Evolutionary conservation across 2,797 vertebrate species (phyloP).

Genomic region (Prionace glauca): DNA sequence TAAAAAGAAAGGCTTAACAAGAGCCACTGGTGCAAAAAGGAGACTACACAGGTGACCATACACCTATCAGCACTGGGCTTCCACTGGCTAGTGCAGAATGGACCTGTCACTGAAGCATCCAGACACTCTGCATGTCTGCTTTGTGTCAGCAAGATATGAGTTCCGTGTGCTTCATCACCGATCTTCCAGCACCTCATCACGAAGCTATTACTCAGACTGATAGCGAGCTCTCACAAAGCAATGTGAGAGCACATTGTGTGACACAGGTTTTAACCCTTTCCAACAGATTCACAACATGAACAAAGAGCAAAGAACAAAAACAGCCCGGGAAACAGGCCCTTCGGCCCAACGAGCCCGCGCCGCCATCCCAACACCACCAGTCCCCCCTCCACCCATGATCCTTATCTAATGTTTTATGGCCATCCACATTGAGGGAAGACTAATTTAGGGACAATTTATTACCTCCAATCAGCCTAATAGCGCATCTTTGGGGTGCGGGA

Average conservation of each 20-base stretch:
- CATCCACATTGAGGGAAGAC: no score
- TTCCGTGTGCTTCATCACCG: neutral
- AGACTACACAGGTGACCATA: neutral
- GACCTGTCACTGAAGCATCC: neutral
- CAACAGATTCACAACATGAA: neutral
- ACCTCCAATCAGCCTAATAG: no score
- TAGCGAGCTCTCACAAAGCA: neutral
- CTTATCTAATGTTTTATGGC: no score
- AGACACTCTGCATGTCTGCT: neutral
- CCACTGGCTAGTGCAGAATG: neutral
- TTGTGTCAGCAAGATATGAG: neutral
- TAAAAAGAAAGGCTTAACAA: neutral
- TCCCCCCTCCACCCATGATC: no score
- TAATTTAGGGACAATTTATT: no score
- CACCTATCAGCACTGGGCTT: neutral
- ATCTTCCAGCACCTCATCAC: neutral
- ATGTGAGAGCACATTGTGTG: neutral
- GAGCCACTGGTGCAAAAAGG: neutral
- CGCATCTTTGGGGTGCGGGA: no score
- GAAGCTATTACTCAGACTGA: neutral
- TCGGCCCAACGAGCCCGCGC: no score
- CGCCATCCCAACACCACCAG: no score
- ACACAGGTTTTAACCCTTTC: neutral
- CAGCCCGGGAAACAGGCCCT: no score
- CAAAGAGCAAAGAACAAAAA: no score